These are phyloP conservation scores for Anoplophora glabripennis DNA, from an alignment of 1,140 invertebrate genomes.

Conservation along the genomic window DNA sequence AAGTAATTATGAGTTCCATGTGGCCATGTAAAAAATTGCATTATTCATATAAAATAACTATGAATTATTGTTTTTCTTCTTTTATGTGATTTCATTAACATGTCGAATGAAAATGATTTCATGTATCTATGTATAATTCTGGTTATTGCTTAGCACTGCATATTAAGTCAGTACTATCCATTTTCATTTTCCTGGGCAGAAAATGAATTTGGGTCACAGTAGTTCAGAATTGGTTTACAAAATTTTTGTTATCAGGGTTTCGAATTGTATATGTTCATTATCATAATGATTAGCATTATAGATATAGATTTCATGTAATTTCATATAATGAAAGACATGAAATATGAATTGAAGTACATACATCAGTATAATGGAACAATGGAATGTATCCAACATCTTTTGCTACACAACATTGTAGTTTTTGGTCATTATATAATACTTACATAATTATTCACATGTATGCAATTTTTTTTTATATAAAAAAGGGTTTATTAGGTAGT, in stretches of 20 bases:
- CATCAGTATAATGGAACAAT: no score
- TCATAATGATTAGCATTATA: no score
- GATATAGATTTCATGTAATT: no score
- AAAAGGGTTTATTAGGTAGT: no score
- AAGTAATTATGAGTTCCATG: constrained; percentile 39
- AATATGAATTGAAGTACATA: no score
- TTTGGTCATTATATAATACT: no score
- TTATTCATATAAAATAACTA: constrained; percentile 37
- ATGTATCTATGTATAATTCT: constrained; percentile 43
- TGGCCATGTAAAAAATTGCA: constrained; percentile 42
- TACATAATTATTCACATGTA: no score
- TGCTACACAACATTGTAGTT: no score
- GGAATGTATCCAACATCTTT: no score
- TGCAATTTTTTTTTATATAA: no score
- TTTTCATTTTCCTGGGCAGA: constrained; percentile 45
- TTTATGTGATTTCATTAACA: constrained; percentile 47
- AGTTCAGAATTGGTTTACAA: constrained; percentile 46
- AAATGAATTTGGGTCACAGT: constrained; percentile 45
- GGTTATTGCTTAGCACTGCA: constrained; percentile 44
- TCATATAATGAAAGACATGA: no score
- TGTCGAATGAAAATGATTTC: constrained; percentile 44
- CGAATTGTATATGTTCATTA: not conserved
- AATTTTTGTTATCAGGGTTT: constrained; percentile 17
- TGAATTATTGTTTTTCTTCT: constrained; percentile 41
- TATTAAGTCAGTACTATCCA: constrained; percentile 38